Base-by-base conservation (phyloP, 1,140 invertebrate genomes). In the Aporrectodea caliginosa region DNA sequence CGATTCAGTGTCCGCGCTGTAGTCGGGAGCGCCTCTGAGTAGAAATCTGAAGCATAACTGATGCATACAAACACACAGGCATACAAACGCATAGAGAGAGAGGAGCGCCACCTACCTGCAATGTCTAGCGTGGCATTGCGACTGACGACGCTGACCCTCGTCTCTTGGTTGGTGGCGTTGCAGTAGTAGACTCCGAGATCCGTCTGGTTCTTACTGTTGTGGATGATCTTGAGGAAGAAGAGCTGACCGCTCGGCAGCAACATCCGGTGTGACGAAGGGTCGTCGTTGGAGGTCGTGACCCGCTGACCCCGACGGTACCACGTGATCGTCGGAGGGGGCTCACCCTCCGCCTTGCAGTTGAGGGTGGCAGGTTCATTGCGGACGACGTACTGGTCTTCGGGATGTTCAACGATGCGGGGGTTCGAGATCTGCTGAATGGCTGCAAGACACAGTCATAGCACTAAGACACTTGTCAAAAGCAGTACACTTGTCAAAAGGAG, bases 121-220 rank as follows among this genome's bases (percentile, higher is more conserved):
- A 98, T 94, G 89, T 95, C 93, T 78, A 98, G 91, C 58, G 95
- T 95, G 82, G 95, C 96, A 90, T 98, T 97, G 81, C 93, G 91
- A 88, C 95, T 97, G 84, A 92, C 90, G 70, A 92, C 94, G 84
- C 92, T 90, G 69, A 92, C 94, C 84, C 91, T 92, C 83, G 95
- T 95, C 31, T 93, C 93, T 32, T 85, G 84, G 88, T 98, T 98
- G 80, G 92, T 92, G 29, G 96, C 96, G 81, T 95, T 93, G 89
- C 96, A 98, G 92, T 94, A 96, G 87, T 98, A 98, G 1, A 82
- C 81, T 76, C 85, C 84, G 1, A 85, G 82, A 80, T 87, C 85
- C 80, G 86, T 86, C 81, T 82, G 76, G 78, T 83, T 84, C 79
- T 85, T 85, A 81, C 83, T 85, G 73, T 33, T n/a, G n/a, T 34